phyloP scores from a whole-genome alignment of 1,140 invertebrate species.

The Globodera rostochiensis region DNA sequence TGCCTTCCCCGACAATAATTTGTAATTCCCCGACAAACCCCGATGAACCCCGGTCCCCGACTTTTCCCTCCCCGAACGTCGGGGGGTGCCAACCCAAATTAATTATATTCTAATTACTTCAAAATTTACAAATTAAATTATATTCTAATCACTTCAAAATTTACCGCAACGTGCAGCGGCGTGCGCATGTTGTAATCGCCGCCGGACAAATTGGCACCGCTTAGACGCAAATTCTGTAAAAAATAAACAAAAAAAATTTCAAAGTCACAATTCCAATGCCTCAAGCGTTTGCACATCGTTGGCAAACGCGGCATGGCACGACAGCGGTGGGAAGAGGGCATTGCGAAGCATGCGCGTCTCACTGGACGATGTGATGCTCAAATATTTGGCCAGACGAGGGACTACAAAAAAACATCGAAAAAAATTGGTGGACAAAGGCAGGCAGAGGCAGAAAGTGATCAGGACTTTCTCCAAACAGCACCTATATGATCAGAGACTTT shows the following conservation, averaged over 20 bases:
- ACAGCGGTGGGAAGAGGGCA: slow-evolving; percentile 78
- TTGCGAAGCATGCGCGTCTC: slow-evolving; percentile 75
- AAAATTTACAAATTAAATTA: background rate
- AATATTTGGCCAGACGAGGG: slow-evolving; percentile 67
- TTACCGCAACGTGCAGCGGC: slow-evolving; percentile 77
- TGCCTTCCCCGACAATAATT: no score
- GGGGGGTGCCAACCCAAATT: no score
- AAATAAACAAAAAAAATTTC: background rate
- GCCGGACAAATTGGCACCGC: slow-evolving; percentile 76
- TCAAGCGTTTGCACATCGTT: slow-evolving; percentile 70
- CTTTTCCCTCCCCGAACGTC: no score
- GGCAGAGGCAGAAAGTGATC: no score
- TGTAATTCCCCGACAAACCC: no score
- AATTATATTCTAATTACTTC: no score
- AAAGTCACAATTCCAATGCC: background rate
- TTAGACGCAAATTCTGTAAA: slow-evolving; percentile 66
- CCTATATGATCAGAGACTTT: no score
- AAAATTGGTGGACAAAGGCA: no score
- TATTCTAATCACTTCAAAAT: background rate
- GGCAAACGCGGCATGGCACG: slow-evolving; percentile 76
- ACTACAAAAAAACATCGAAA: slow-evolving; percentile 24
- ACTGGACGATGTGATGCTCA: slow-evolving; percentile 73
- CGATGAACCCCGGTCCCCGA: no score
- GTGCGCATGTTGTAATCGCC: slow-evolving; percentile 80
- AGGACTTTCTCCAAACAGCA: no score